Evolutionary conservation across 2,113 vertebrate species (phyloP).

Genomic region (Vidua chalybeata): DNA sequence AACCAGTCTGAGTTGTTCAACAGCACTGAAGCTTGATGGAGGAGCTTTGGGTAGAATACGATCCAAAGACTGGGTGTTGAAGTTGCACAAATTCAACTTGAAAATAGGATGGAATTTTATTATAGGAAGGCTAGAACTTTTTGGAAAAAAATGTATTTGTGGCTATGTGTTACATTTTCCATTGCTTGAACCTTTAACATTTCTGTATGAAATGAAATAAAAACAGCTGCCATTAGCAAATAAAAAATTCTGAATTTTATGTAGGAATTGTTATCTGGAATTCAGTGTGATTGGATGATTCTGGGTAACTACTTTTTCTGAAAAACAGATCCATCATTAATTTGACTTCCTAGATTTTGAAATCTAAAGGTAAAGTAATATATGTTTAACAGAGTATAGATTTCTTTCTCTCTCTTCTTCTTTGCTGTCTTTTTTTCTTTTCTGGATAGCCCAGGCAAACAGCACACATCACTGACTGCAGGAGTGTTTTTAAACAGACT

Average conservation of each 20-base stretch:
- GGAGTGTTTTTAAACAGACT: not conserved
- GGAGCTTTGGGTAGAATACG: not conserved
- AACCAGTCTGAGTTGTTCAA: not conserved
- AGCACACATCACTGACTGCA: slow-evolving; percentile 15
- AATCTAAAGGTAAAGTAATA: not conserved
- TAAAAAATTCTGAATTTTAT: not conserved
- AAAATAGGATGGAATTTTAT: not conserved
- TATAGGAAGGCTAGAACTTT: not conserved
- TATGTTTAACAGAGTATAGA: not conserved
- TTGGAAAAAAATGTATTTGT: not conserved
- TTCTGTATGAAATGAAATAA: not conserved
- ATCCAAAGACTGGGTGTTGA: not conserved
- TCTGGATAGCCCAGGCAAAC: not conserved
- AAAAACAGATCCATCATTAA: not conserved
- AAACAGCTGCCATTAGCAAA: not conserved
- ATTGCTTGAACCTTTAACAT: not conserved
- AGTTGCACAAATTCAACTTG: not conserved
- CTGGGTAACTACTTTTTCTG: not conserved
- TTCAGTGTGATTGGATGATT: not conserved
- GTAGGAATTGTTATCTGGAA: not conserved
- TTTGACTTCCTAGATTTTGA: not conserved
- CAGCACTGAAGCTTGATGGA: not conserved
- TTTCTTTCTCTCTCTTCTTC: not conserved
- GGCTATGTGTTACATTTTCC: not conserved
- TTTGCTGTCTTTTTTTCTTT: not conserved